Base-by-base conservation (phyloP, 2,888 invertebrate genomes). In the Toxonevra muliebris region DNA sequence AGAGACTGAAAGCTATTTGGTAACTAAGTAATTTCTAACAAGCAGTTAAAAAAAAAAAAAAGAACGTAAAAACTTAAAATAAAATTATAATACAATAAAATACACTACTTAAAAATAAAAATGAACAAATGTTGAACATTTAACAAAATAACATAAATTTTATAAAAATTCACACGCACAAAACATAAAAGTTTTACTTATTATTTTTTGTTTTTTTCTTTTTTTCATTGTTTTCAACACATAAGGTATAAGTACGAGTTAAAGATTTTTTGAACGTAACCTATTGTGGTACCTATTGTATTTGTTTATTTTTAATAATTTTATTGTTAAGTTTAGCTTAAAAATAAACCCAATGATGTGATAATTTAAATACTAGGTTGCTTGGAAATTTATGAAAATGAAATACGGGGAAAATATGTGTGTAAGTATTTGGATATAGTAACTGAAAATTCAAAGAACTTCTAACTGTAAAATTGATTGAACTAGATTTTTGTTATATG, bases 91-190 rank as follows among this genome's bases (percentile, higher is more conserved):
- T 66, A 63, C 69, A 70, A 68, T 68, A 60, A 69, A 68, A 63
- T 57, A 19, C 19, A 66, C 53, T 65, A 50, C 59, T 67, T 69
- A 63, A 69, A 70, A 57, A 70, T 67, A 70, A 54, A 50, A 43
- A 57, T 58, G 65, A 59, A 57, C 50, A 61, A 30, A 53, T 63
- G 69, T 69, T 61, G 48, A 69, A 69, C 62, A 60, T 68, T 58
- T 61, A 71, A 71, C 15, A 57, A 61, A 60, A 65, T 42, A 60
- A 48, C 61, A 48, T 41, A 1, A 54, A 65, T 43, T 48, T 52
- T 62, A 63, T 61, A 69, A 71, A 79, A 79, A 74, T 57, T 40
- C 57, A 57, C 43, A 60, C 48, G 60, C 43, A 60, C 43, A 45
- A n/a, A 60, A 60, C 43, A 60, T 43, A 60, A 60, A 60, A n/a